Evolutionary conservation across 2,113 vertebrate genomes (phyloP), one percentile per base, ranked within the genome.

Genomic region (Cynocephalus volans): DNA sequence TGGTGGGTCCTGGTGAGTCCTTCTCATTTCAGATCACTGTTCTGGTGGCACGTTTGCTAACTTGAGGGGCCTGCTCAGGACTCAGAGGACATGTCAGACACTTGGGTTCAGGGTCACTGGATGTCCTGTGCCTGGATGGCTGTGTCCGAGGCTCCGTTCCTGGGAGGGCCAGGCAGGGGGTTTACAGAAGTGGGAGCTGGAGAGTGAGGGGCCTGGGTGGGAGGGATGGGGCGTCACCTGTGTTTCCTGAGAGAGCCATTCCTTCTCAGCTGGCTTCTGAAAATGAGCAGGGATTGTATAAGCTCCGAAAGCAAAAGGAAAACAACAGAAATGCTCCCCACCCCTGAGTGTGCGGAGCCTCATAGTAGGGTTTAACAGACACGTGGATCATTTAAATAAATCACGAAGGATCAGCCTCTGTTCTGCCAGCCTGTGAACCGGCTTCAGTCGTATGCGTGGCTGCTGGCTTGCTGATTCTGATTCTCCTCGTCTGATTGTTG

Each of bases 201-300:
- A 21, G 1, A 7, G 65, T 4, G 65, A 70, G 2, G 52, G 23
- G 48, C 21, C 52, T 8, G 8, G 21, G 50, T 48, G 36, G 54
- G 41, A 10, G 45, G 11, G 21, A 8, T 0, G 5, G 48, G 33
- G 1, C 9, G 1, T 48, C 5, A 9, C 5, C 24, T 0, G 0
- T 2, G 6, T 33, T 72, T 60, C n/a, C 15, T 18, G 58, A 13
- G 18, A 58, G 8, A 24, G 1, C 45, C 4, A 41, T 17, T 8
- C 0, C 28, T 56, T 28, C 41, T 80, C 31, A 58, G 50, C 82
- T 52, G 50, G 65, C 70, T 79, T 93, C 58, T 31, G 36, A 36
- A 50, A 62, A 92, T 17, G 0, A 45, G 9, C 62, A 21, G 17
- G 10, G 58, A 31, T 17, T 17, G 3, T 58, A 33, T 52, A 28